These are phyloP conservation scores for Acanthosoma haemorrhoidale DNA, from an alignment of 2,888 invertebrate species.

Conservation along the genomic window DNA sequence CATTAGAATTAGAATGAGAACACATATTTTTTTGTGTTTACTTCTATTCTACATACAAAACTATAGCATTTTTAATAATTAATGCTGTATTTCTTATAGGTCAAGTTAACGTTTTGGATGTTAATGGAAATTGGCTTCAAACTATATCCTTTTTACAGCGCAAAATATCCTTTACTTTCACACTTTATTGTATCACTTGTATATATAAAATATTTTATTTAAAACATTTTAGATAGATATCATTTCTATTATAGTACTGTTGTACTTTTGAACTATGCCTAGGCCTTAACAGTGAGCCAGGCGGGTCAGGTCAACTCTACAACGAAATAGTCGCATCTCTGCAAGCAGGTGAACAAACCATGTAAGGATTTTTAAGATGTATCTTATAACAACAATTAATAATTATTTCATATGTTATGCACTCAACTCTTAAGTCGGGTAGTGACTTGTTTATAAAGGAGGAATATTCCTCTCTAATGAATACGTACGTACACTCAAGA, in stretches of 20 bases:
- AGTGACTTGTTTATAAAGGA: too few relatives aligned
- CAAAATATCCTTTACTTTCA: constrained; percentile 18
- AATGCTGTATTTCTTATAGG: constrained; percentile 28
- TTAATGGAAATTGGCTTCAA: background rate
- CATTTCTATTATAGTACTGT: background rate
- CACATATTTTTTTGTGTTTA: too few relatives aligned
- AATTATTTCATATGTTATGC: too few relatives aligned
- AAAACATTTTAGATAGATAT: background rate
- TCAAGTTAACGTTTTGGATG: constrained; percentile 22
- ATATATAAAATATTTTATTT: background rate
- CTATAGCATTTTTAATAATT: too few relatives aligned
- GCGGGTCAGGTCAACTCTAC: constrained; percentile 13
- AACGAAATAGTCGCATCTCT: constrained; percentile 22
- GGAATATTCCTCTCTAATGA: too few relatives aligned
- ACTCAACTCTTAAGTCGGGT: too few relatives aligned
- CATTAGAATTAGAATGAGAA: too few relatives aligned
- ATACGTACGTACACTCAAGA: too few relatives aligned
- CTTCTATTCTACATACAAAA: too few relatives aligned
- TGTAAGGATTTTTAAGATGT: background rate
- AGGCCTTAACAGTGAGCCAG: constrained; percentile 19
- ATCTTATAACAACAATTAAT: too few relatives aligned
- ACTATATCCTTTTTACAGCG: constrained; percentile 22
- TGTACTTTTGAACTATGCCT: constrained; percentile 21
- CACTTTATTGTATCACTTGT: background rate
- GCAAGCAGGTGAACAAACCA: background rate